Base-by-base conservation (phyloP, 2,113 vertebrate genomes). In the Crotalus horridus region DNA sequence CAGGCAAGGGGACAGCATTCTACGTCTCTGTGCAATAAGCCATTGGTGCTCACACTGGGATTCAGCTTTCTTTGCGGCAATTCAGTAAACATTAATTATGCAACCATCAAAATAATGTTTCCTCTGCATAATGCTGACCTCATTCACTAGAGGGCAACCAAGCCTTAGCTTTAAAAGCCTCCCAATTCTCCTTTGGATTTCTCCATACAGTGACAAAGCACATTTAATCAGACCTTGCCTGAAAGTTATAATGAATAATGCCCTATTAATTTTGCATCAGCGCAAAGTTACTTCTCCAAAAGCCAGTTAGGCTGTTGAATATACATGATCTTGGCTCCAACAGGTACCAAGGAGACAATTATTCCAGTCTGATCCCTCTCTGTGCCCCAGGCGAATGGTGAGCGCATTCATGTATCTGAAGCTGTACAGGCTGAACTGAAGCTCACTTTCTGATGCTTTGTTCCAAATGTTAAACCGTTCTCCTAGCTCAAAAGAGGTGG, bases 121-220 rank as follows among this genome's bases (percentile, higher is more conserved):
- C 55, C 92, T 96, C 94, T 95, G 97, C 97, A 98, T 96, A 95
- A 97, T 97, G 97, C 97, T 98, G 98, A 98, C 98, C 98, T 98
- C 96, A 96, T 96, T 98, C 98, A 97, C 98, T 98, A 98, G 98
- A 98, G 98, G 98, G 98, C 98, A 98, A 97, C 98, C 97, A 95
- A 97, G 87, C 96, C 96, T 96, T 95, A 97, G 97, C 91, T 95
- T 97, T 95, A 96, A 96, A 94, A 96, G 87, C 95, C 96, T 95
- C 96, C 95, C 89, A 81, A 95, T 97, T 95, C 95, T 93, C 29
- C 95, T 97, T 92, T 88, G 94, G 95, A 96, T 96, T 97, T 95
- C 96, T 93, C n/a, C 95, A 97, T 93, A 93, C 95, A 94, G 95
- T 94, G 96, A 96, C 94, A 81, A 96, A 96, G 95, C 96, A 95